phyloP scores from a whole-genome alignment of 2,888 invertebrate genomes.

The Poecilobothrus nobilitatus region DNA sequence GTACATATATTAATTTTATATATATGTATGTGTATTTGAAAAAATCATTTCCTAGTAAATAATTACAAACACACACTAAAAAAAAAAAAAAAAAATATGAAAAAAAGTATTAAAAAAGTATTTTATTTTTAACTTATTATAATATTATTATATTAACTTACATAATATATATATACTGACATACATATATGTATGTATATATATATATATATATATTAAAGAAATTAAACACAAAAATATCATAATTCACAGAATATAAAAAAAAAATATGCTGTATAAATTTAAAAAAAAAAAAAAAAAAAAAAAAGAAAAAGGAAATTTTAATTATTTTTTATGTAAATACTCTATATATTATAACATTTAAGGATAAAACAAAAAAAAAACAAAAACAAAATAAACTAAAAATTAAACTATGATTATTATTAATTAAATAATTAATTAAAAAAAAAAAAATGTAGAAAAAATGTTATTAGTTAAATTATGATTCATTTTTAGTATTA shows the following conservation, averaged over 20 bases:
- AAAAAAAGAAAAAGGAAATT: slow-evolving; percentile 12
- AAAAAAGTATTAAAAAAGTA: no score
- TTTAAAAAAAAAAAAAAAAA: slow-evolving; percentile 20
- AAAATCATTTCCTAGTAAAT: no score
- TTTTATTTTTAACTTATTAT: neutral
- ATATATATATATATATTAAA: neutral
- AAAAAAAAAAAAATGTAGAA: neutral
- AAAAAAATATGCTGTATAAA: slow-evolving; percentile 19
- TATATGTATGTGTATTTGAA: no score
- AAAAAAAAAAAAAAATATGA: no score
- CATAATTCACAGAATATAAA: slow-evolving; percentile 21
- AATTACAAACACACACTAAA: no score
- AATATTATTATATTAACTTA: no score
- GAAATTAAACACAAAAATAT: slow-evolving; percentile 18
- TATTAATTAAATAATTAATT: neutral
- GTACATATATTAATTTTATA: no score
- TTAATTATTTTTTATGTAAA: slow-evolving; percentile 15
- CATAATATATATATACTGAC: slow-evolving; percentile 14
- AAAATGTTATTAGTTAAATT: slow-evolving; percentile 3
- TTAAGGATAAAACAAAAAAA: neutral
- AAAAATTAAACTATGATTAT: neutral
- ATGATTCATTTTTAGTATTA: neutral
- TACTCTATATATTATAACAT: neutral
- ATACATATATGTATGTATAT: neutral
- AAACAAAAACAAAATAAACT: neutral